Percentiles rank a stretch among this genome's conserved stretches.
phyloP scores from a whole-genome alignment of 2,797 vertebrate genomes.

The Australoheros facetus region DNA sequence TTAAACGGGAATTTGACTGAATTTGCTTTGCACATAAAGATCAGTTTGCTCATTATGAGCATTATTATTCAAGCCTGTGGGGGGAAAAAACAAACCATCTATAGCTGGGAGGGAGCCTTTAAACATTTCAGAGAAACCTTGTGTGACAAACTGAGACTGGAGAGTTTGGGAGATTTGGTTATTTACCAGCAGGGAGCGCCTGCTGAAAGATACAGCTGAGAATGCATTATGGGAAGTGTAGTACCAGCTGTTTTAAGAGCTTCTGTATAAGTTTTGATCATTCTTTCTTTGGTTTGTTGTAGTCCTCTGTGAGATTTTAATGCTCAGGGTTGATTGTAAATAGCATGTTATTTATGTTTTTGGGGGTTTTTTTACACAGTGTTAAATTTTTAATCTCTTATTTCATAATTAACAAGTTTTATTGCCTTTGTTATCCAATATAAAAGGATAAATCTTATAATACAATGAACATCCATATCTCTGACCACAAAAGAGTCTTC shows the following conservation, averaged over 20 bases:
- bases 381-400: neutral
- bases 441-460: neutral
- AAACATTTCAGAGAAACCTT: neutral
- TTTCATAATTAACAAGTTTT: neutral
- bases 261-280: neutral
- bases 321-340: neutral
- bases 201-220: neutral
- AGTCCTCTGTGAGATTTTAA: neutral
- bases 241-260: neutral
- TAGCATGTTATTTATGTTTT: neutral
- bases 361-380: neutral
- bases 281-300: neutral
- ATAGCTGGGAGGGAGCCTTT: neutral
- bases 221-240: neutral
- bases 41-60: neutral
- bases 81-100: neutral
- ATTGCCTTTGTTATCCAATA: neutral
- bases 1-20: neutral
- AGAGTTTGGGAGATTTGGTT: neutral
- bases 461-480: neutral
- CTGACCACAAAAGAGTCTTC: neutral
- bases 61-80: slow-evolving; percentile 5
- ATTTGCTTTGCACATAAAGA: neutral
- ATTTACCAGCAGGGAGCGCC: neutral
- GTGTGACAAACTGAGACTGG: neutral